Conservation (phyloP, 2,888 invertebrate genomes). For the Eubasilissa splendida region DNA sequence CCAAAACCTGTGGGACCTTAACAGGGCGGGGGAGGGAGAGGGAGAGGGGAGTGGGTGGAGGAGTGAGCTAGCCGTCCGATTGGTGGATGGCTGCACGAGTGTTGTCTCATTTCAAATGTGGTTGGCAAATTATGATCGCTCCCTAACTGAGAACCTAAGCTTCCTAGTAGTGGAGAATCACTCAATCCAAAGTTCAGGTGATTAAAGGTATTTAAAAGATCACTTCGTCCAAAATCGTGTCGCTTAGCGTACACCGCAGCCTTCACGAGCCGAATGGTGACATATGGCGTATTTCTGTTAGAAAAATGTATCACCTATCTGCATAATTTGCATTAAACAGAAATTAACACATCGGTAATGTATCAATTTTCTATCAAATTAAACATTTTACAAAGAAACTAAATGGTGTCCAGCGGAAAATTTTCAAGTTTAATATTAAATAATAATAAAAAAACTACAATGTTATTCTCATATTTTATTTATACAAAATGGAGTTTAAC, state of each 20-base stretch:
- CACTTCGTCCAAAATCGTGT: constrained; percentile 72
- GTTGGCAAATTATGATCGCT: constrained; percentile 51
- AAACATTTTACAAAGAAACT: too few relatives aligned
- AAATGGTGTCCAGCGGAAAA: too few relatives aligned
- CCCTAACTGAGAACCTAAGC: constrained; percentile 47
- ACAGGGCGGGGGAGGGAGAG: constrained; percentile 48
- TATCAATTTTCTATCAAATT: too few relatives aligned
- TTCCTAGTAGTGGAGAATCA: constrained; percentile 62
- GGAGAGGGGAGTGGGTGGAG: constrained; percentile 50
- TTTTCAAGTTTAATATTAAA: too few relatives aligned
- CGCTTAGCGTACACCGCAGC: constrained; percentile 77
- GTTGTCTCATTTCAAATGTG: constrained; percentile 66
- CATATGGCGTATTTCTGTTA: constrained; percentile 61
- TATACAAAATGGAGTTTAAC: too few relatives aligned
- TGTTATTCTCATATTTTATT: too few relatives aligned
- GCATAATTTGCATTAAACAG: too few relatives aligned
- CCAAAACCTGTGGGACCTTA: constrained; percentile 51
- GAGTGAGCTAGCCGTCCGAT: constrained; percentile 71
- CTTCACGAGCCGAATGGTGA: constrained; percentile 77
- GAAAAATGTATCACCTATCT: too few relatives aligned
- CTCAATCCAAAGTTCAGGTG: constrained; percentile 61
- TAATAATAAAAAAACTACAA: too few relatives aligned
- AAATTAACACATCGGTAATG: too few relatives aligned
- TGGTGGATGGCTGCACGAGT: constrained; percentile 69
- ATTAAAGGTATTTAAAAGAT: constrained; percentile 68